Percentiles rank a stretch among this genome's conserved stretches.
Evolutionary conservation across 2,113 vertebrate species (phyloP).

Genomic region (Pelecanus crispus): DNA sequence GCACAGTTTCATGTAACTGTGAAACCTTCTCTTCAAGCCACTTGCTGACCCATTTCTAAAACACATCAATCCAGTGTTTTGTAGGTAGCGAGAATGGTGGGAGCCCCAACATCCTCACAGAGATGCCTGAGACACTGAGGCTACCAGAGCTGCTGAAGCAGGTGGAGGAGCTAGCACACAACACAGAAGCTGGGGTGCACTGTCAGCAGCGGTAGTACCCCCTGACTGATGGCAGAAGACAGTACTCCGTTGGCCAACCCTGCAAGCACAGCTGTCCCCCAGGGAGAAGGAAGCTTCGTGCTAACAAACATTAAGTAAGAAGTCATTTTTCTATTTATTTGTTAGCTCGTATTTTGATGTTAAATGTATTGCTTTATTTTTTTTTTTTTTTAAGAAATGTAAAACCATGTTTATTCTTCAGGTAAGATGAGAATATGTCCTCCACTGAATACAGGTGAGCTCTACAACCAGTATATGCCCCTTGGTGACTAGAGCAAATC

Average conservation of each 20-base stretch:
- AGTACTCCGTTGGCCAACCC: neutral
- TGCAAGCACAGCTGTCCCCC: neutral
- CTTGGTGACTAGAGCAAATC: neutral
- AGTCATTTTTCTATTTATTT: neutral
- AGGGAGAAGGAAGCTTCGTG: neutral
- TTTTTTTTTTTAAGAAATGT: neutral
- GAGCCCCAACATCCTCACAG: neutral
- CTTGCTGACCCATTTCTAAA: neutral
- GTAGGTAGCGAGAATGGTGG: neutral
- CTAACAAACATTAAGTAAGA: neutral
- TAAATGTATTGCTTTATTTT: neutral
- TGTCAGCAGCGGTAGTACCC: neutral
- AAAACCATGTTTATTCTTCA: neutral
- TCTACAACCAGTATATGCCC: neutral
- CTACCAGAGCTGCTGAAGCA: neutral
- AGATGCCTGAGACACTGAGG: neutral
- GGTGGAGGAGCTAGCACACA: neutral
- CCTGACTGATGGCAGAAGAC: neutral
- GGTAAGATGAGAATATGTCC: neutral
- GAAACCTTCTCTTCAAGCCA: neutral
- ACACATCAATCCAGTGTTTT: neutral
- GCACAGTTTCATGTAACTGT: neutral
- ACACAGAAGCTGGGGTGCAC: neutral
- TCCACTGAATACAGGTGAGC: neutral
- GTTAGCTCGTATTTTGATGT: neutral